A percentile compares a stretch with the other conserved stretches of the same genome.
Evolutionary conservation across 2,113 vertebrate genomes (phyloP).

Genomic region (Mungos mungo): DNA sequence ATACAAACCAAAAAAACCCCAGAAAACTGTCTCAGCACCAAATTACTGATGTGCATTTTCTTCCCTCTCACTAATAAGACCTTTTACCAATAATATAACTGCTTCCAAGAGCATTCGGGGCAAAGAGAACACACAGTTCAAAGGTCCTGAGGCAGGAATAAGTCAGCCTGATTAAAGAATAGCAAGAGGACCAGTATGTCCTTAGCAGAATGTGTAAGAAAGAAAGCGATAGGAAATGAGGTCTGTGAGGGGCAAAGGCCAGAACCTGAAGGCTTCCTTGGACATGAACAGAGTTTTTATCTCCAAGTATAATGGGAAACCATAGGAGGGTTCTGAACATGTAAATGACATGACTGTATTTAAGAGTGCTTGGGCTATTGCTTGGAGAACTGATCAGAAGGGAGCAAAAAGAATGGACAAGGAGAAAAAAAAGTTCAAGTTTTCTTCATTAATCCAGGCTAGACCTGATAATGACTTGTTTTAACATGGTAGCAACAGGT

Average conservation of each 20-base stretch:
- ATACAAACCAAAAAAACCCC: not conserved
- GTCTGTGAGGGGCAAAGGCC: not conserved
- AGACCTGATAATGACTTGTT: not conserved
- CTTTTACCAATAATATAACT: not conserved
- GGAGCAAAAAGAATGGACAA: not conserved
- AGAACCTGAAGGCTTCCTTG: not conserved
- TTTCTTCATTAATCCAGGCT: not conserved
- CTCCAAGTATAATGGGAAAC: not conserved
- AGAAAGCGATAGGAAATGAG: not conserved
- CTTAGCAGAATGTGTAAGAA: not conserved
- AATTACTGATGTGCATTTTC: conserved; percentile 7
- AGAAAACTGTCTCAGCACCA: not conserved
- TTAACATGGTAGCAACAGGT: not conserved
- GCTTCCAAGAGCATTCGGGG: not conserved
- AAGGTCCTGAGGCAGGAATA: not conserved
- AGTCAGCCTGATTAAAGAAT: not conserved
- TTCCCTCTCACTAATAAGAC: not conserved
- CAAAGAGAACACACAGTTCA: not conserved
- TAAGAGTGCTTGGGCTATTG: not conserved
- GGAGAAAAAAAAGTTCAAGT: not conserved
- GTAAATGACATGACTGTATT: not conserved
- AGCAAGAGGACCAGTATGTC: not conserved
- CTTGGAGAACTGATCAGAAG: not conserved
- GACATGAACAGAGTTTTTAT: not conserved
- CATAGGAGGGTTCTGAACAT: not conserved